phyloP scores from a whole-genome alignment of 2,888 invertebrate genomes.

The Silvanus unidentatus region DNA sequence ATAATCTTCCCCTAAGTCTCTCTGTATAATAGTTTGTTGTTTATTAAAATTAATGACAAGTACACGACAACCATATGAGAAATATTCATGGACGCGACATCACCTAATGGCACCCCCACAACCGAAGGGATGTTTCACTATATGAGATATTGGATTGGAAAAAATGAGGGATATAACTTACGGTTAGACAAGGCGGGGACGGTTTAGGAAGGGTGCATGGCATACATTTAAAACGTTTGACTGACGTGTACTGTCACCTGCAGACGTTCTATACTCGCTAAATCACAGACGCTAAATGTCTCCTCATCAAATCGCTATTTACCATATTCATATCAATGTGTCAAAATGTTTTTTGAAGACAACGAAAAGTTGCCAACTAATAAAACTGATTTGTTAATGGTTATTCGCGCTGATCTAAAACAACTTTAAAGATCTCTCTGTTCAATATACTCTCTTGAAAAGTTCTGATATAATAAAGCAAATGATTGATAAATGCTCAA shows the following conservation, averaged over 20 bases:
- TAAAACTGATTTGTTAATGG: no score
- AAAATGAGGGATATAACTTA: constrained; percentile 12
- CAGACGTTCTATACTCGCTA: constrained; percentile 10
- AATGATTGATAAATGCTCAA: no score
- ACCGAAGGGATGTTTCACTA: constrained; percentile 3
- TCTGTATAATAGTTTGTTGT: no score
- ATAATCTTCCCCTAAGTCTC: no score
- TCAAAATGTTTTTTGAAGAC: no score
- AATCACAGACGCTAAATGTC: constrained; percentile 13
- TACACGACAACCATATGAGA: constrained; percentile 9
- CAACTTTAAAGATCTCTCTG: no score
- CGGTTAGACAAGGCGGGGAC: constrained; percentile 9
- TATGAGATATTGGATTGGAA: constrained; percentile 8
- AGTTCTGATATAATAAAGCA: no score
- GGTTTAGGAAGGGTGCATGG: constrained; percentile 10
- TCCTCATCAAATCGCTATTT: constrained; percentile 18
- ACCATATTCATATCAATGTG: constrained; percentile 3
- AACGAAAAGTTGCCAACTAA: no score
- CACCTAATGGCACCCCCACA: constrained; percentile 16
- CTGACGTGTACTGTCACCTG: constrained; percentile 15
- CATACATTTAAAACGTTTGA: constrained; percentile 4
- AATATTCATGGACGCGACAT: constrained; percentile 12
- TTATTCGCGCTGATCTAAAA: no score
- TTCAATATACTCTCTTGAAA: no score
- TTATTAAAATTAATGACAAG: constrained; percentile 13